Conservation (phyloP, 2,888 invertebrate species). For the Lepidochitona cinerea region DNA sequence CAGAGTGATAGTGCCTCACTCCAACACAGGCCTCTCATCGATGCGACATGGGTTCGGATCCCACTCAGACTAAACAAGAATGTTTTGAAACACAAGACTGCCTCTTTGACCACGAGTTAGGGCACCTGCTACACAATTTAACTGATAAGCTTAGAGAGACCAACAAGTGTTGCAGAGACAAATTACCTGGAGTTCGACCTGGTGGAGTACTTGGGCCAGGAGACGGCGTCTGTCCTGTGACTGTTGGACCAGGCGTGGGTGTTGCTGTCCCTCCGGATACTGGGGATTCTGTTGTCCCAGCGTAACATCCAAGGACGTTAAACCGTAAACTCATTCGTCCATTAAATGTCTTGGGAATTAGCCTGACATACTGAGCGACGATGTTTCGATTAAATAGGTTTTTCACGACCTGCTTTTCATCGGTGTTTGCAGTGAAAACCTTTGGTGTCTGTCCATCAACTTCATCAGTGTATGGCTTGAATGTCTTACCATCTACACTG, state of each 20-base stretch:
- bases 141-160: not conserved
- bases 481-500: not conserved
- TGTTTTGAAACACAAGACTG: too few relatives aligned
- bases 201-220: too few relatives aligned
- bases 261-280: not conserved
- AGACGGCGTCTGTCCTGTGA: too few relatives aligned
- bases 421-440: constrained; percentile 82
- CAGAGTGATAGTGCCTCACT: too few relatives aligned
- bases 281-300: not conserved
- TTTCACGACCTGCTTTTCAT: constrained; percentile 75
- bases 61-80: too few relatives aligned
- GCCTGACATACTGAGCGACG: constrained; percentile 81
- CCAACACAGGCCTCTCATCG: too few relatives aligned
- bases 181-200: too few relatives aligned
- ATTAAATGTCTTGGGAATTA: constrained; percentile 84
- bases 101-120: too few relatives aligned
- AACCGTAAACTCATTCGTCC: constrained; percentile 80
- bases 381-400: constrained; percentile 81
- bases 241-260: not conserved
- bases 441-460: constrained; percentile 37
- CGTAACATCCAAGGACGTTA: constrained; percentile 82
- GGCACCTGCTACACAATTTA: too few relatives aligned
- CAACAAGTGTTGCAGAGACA: too few relatives aligned
- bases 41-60: too few relatives aligned
- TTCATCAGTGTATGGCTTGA: not conserved